phyloP scores from a whole-genome alignment of 2,113 vertebrate genomes.

The Oceanites oceanicus region DNA sequence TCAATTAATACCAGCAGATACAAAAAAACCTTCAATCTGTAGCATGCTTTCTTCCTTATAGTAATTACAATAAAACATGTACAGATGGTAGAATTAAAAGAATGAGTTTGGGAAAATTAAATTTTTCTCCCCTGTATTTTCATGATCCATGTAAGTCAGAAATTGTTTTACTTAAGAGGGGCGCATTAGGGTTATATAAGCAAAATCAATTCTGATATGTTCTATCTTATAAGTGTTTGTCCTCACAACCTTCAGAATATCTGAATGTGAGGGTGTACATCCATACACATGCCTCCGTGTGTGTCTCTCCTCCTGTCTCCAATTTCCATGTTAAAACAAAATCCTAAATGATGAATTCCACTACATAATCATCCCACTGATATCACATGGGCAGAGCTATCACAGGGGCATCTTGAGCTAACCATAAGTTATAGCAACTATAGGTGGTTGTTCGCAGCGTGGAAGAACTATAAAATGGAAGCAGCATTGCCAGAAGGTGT shows the following conservation, averaged over 20 bases:
- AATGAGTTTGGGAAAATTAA: background rate
- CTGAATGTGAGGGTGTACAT: background rate
- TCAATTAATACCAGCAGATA: background rate
- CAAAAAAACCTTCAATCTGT: background rate
- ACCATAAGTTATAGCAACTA: background rate
- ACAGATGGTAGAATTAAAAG: background rate
- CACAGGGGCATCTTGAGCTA: background rate
- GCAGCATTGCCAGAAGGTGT: background rate
- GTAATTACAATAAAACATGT: background rate
- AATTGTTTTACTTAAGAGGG: background rate
- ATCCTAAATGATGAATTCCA: background rate
- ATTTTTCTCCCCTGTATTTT: background rate
- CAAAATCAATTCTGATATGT: background rate
- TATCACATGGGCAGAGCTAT: background rate
- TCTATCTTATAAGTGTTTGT: background rate
- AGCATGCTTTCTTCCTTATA: background rate
- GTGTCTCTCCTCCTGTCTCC: background rate
- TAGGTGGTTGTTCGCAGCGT: background rate
- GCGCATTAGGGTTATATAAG: background rate
- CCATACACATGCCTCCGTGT: rapidly evolving
- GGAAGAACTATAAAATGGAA: background rate
- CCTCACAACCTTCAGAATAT: background rate
- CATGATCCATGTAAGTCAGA: background rate
- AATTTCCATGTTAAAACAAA: background rate
- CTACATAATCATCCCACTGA: background rate